Percentiles rank a stretch among this genome's conserved stretches.
These are phyloP conservation scores for Limosa lapponica DNA, from an alignment of 2,797 vertebrate species.

Conservation along the genomic window DNA sequence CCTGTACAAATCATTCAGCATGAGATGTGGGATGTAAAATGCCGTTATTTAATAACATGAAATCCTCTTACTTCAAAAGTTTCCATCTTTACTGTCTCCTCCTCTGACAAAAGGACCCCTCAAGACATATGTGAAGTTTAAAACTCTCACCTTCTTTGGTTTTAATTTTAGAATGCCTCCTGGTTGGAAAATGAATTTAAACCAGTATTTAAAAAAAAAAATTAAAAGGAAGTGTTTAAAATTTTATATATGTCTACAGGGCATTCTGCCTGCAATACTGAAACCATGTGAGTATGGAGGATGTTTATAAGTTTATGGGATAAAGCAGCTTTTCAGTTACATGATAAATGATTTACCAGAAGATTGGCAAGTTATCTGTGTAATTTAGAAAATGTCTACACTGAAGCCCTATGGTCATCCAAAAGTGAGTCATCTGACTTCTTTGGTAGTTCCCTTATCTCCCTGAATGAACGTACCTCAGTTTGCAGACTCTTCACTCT, in stretches of 20 bases:
- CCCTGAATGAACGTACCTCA: not conserved
- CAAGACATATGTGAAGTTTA: not conserved
- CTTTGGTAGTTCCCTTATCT: not conserved
- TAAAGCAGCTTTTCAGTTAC: not conserved
- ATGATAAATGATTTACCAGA: not conserved
- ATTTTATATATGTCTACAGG: not conserved
- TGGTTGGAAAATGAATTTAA: not conserved
- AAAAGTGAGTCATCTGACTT: not conserved
- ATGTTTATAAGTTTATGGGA: not conserved
- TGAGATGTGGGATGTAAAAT: not conserved
- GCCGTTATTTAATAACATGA: not conserved
- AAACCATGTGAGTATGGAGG: not conserved
- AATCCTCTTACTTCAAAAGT: not conserved
- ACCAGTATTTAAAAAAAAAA: not conserved
- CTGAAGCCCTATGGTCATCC: not conserved
- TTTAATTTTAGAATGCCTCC: not conserved
- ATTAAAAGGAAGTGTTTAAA: not conserved
- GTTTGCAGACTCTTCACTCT: not conserved
- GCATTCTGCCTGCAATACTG: not conserved
- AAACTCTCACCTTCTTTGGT: not conserved
- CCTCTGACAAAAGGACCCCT: not conserved
- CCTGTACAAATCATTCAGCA: not conserved
- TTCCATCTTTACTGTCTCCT: not conserved
- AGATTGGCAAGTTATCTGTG: not conserved
- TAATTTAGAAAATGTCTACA: not conserved